Base-by-base conservation (phyloP, 2,797 vertebrate genomes). In the Cossypha polioptera region DNA sequence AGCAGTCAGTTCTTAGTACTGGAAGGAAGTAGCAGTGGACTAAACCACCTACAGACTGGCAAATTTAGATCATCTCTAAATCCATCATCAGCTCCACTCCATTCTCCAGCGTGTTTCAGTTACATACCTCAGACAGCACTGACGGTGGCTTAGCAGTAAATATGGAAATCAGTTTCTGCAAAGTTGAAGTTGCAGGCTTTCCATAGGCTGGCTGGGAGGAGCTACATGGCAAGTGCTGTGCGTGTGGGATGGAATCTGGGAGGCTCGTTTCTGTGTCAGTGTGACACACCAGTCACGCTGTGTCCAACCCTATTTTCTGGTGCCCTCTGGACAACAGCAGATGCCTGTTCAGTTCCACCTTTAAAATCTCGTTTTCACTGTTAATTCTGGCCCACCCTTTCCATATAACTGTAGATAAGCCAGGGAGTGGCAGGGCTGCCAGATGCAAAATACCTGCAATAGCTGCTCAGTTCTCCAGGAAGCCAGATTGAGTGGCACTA, bases 61-160 rank as follows among this genome's bases (percentile, higher is more conserved):
- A 85, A 79, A 94, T 96, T 90, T 87, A 94, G 87, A 81, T 45
- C 42, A 66, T 86, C 54, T 85, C 67, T 92, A 88, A 94, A 94
- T 88, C 78, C 53, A 57, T 94, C 73, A 48, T 36, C 0, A 6
- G 45, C 65, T 53, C 50, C 50, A 53, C 28, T 95, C 61, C 31
- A 25, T 94, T 89, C 85, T 95, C 86, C 7, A 7, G 68, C 28
- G 3, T n/a, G 21, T 86, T 94, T 91, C 72, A 86, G 31, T 92
- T 75, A 40, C 55, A 25, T 65, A 55, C 42, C 45, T 54, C 71
- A 79, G 45, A 61, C 71, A 86, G 51, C 35, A 45, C 54, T 3
- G 2, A 71, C 40, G 59, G 53, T 53, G 17, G 29, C 79, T 88
- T 88, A 86, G 36, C 40, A 63, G 62, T 54, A 54, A 81, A 28